Base-by-base conservation (phyloP, 2,797 vertebrate species). In the Glossophaga mutica region DNA sequence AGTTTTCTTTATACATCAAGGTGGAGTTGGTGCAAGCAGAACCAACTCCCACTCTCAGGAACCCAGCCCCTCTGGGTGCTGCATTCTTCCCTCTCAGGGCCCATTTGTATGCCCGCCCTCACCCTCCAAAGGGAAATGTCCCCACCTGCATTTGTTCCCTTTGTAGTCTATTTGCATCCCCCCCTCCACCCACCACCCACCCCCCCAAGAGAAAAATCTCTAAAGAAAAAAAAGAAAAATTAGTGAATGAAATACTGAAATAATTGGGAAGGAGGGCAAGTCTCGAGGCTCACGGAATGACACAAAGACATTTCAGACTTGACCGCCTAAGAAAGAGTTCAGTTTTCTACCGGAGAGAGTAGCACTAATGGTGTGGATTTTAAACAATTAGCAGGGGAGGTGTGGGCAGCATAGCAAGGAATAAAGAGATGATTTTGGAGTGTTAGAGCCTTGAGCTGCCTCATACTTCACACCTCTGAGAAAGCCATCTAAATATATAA, bases 31-130 rank as follows among this genome's bases (percentile, higher is more conserved):
- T 65, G 50, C 5, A 24, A 84, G 32, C 55, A 50, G 15, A 95
- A 24, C 9, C 59, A 32, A 32, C 16, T 95, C 2, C 52, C 52
- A 11, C 52, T 76, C 71, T 12, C 39, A 92, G 22, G 14, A 37
- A 2, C 42, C 57, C 6, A 29, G 15, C 34, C 46, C 21, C 19
- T 19, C 19, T 76, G 34, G 21, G 9, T 37, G n/a, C 14, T 57
- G 6, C 19, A 18, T 14, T 12, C 29, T 79, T 71, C 1, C 9
- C 48, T 84, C 57, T 79, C 6, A 15, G 16, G 26, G 29, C 24
- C 14, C 1, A 3, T 70, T 7, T 7, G 19, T n/a, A 1, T 11
- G 0, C 0, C 6, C 22, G 62, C 9, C 44, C 18, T 29, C 26
- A 3, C 21, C 10, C 21, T 34, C 19, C 26, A 52, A 14, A 21